These are phyloP conservation scores for Maconellicoccus hirsutus DNA, from an alignment of 1,140 invertebrate genomes.

Conservation along the genomic window DNA sequence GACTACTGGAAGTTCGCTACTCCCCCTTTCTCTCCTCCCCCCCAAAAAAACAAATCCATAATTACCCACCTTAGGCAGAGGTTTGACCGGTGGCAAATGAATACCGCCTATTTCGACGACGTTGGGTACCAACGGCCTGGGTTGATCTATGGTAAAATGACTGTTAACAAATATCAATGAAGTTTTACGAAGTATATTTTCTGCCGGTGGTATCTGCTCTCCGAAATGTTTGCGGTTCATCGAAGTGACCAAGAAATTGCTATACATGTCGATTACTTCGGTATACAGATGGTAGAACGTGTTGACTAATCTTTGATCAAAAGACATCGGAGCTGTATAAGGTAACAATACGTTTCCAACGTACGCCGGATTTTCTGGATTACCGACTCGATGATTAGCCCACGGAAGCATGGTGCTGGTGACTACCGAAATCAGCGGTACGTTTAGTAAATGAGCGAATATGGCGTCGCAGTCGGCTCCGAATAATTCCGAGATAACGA, in stretches of 20 bases:
- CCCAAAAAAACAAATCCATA: too few species aligned
- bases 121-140: conserved; percentile 38
- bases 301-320: conserved; percentile 14
- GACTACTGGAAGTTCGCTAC: too few species aligned
- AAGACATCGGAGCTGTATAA: conserved; percentile 27
- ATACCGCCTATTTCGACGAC: conserved; percentile 48
- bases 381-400: conserved; percentile 36
- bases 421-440: conserved; percentile 35
- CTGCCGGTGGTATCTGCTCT: conserved; percentile 43
- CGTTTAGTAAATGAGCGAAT: conserved; percentile 35
- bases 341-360: conserved; percentile 26
- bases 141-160: conserved; percentile 40
- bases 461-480: conserved; percentile 29
- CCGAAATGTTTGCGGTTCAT: conserved; percentile 40
- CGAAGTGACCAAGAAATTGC: neutral
- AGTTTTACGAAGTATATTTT: conserved; percentile 34
- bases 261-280: neutral
- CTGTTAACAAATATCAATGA: conserved; percentile 44
- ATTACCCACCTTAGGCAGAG: conserved; percentile 25
- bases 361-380: conserved; percentile 29
- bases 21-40: too few species aligned
- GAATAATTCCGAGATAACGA: conserved; percentile 30
- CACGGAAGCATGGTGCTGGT: conserved; percentile 31
- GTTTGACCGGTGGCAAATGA: conserved; percentile 34
- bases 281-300: neutral